Conservation (phyloP, 2,888 invertebrate species). For the Drosophila vallismaia region DNA sequence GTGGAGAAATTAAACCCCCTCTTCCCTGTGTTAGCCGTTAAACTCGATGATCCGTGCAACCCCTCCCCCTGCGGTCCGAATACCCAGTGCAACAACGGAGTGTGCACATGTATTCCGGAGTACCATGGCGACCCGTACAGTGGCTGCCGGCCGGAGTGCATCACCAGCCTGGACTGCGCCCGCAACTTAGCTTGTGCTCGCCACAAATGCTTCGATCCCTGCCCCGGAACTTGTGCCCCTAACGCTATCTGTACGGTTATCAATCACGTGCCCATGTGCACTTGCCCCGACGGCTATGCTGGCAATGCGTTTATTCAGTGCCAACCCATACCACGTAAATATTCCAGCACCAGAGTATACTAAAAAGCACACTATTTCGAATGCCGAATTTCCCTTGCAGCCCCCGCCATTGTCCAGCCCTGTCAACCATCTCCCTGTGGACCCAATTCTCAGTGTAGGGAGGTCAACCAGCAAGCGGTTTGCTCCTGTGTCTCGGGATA, state of each 20-base stretch:
- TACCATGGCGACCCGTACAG: constrained; percentile 90
- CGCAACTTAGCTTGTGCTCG: constrained; percentile 88
- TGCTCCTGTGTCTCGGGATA: constrained; percentile 88
- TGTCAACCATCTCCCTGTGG: constrained; percentile 89
- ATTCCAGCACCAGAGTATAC: constrained; percentile 18
- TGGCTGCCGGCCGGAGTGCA: constrained; percentile 92
- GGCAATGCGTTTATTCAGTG: constrained; percentile 90
- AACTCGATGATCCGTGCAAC: constrained; percentile 87
- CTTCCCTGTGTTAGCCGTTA: constrained; percentile 54
- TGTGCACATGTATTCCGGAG: constrained; percentile 85
- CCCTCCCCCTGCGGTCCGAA: constrained; percentile 92
- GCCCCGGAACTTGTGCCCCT: constrained; percentile 90
- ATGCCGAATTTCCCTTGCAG: constrained; percentile 52
- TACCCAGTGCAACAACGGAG: constrained; percentile 86
- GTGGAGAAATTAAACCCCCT: not conserved
- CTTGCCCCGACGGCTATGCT: constrained; percentile 88
- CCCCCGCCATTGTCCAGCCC: constrained; percentile 84
- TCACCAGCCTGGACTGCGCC: constrained; percentile 90
- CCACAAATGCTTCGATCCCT: constrained; percentile 91
- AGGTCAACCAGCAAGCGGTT: constrained; percentile 88
- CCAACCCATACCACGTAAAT: constrained; percentile 81
- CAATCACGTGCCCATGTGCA: constrained; percentile 91
- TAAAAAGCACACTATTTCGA: not conserved
- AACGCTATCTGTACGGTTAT: constrained; percentile 90
- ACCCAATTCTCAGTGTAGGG: constrained; percentile 90